A percentile compares a stretch with the other conserved stretches of the same genome.
phyloP scores from a whole-genome alignment of 1,140 invertebrate genomes.

The Achatina immaculata region DNA sequence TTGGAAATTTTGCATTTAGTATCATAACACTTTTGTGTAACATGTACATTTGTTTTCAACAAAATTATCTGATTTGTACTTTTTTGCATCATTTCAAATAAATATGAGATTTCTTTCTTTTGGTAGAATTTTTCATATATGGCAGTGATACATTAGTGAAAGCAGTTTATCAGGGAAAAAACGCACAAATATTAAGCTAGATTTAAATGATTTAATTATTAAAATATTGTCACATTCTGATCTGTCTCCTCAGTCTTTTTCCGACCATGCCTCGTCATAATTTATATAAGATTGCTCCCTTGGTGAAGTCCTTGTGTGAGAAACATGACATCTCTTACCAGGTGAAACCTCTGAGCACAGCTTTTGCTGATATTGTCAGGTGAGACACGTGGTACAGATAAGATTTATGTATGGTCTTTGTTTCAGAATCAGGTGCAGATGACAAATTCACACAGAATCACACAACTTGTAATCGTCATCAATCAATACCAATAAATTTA shows the following conservation, averaged over 20 bases:
- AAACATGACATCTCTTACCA: slow-evolving; percentile 68
- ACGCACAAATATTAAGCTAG: too few species aligned
- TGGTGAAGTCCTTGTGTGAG: slow-evolving; percentile 67
- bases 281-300: slow-evolving; percentile 66
- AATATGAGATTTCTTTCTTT: too few species aligned
- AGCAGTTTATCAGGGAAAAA: too few species aligned
- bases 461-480: background rate
- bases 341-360: slow-evolving; percentile 62
- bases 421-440: background rate
- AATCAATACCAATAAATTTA: background rate
- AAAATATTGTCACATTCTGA: too few species aligned
- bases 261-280: slow-evolving; percentile 72
- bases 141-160: too few species aligned
- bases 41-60: too few species aligned
- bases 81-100: too few species aligned
- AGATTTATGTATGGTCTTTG: background rate
- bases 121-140: too few species aligned
- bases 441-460: background rate
- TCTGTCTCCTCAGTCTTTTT: slow-evolving; percentile 63
- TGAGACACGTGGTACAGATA: slow-evolving; percentile 44
- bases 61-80: too few species aligned
- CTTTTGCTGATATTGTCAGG: slow-evolving; percentile 68
- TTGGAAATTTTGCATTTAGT: too few species aligned
- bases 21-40: too few species aligned
- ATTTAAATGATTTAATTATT: too few species aligned